These are phyloP conservation scores for Aphaenogaster floridana DNA, from an alignment of 1,140 invertebrate species.

Conservation along the genomic window DNA sequence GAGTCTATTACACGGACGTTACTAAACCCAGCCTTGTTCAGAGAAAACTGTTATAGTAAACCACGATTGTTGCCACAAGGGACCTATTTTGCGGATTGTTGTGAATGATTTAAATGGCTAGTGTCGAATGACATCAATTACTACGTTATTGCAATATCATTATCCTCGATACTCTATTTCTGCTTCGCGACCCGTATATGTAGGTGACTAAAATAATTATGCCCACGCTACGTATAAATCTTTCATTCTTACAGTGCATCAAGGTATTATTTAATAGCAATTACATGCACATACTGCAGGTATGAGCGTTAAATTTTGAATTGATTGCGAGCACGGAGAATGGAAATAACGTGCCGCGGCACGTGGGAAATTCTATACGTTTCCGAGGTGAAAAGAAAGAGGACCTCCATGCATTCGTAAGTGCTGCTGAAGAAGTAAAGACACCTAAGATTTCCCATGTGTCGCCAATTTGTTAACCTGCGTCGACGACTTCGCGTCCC, in stretches of 20 bases:
- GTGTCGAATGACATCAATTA: background rate
- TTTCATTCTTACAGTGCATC: background rate
- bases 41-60: background rate
- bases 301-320: slow-evolving; percentile 10
- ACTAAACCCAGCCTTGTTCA: background rate
- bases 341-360: background rate
- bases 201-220: slow-evolving; percentile 2
- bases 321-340: background rate
- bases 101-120: slow-evolving; percentile 5
- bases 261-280: slow-evolving; percentile 33
- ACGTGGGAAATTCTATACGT: slow-evolving; percentile 52
- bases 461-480: slow-evolving; percentile 64
- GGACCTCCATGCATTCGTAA: slow-evolving; percentile 53
- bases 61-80: background rate
- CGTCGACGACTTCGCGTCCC: slow-evolving; percentile 43
- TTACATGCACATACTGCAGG: background rate
- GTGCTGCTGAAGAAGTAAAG: slow-evolving; percentile 54
- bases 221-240: background rate
- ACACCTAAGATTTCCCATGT: slow-evolving; percentile 71
- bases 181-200: background rate
- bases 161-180: slow-evolving; percentile 7
- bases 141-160: background rate
- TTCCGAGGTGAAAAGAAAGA: slow-evolving; percentile 44
- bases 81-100: background rate
- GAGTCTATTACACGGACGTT: background rate